Percentiles rank a stretch among this genome's conserved stretches.
Conservation (phyloP, 2,113 vertebrate species). For the Charina bottae region DNA sequence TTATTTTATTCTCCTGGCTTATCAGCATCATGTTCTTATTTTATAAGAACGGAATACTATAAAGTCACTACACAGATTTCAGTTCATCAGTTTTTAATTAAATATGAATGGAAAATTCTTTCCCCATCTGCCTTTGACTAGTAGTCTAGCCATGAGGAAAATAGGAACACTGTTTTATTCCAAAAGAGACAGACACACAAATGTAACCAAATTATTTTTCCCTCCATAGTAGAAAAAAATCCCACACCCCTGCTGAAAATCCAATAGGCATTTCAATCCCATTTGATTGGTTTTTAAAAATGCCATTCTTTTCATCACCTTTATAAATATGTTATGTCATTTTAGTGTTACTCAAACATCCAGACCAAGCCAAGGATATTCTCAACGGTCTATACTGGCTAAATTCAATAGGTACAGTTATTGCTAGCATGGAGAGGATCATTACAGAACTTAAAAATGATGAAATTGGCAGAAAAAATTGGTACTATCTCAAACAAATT, state of each 20-base stretch:
- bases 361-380: not conserved
- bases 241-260: not conserved
- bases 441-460: not conserved
- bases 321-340: not conserved
- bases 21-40: not conserved
- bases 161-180: not conserved
- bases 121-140: not conserved
- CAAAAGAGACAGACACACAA: not conserved
- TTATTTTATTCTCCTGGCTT: not conserved
- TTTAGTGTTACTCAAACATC: not conserved
- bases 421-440: not conserved
- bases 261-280: not conserved
- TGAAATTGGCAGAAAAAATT: not conserved
- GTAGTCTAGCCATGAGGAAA: not conserved
- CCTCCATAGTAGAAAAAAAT: not conserved
- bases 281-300: not conserved
- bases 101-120: not conserved
- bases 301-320: not conserved
- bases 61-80: not conserved
- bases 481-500: not conserved
- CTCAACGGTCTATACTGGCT: not conserved
- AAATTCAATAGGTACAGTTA: not conserved
- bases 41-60: not conserved
- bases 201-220: no score
- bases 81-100: constrained; percentile 19